Base-by-base conservation (phyloP, 92 coral and sea anemone genomes). In the Pocillopora grandis region DNA sequence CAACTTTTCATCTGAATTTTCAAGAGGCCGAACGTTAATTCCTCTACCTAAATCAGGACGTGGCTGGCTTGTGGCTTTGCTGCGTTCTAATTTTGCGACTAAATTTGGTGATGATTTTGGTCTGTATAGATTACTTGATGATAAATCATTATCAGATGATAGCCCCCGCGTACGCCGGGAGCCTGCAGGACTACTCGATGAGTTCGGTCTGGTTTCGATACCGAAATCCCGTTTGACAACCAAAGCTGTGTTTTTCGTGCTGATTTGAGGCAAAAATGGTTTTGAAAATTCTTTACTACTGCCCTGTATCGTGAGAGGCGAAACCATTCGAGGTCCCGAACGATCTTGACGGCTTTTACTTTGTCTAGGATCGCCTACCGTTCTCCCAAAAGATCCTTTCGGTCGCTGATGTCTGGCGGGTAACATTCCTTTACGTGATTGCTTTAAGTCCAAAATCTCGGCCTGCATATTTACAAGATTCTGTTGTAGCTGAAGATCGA, bases 401-500 rank as follows among this genome's bases (percentile, higher is more conserved):
- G 79, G 80, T 2, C 86, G 86, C 61, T 75, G 71, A 13, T 1
- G 57, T 70, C 75, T 37, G 21, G 56, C 10, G 75, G 9, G 55
- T 36, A 11, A 12, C 55, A 16, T 36, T 69, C 72, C 81, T 27
- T 72, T 85, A 12, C 62, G 88, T 21, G 93, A 87, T 10, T 79
- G 85, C 35, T 85, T 92, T 42, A 94, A 66, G 82, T 92, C 93
- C 71, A 90, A 74, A 20, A 97, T 97, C 67, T 97, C 99, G 2
- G 99, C 92, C 55, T 94, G 95, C 79, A 97, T 70, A 75, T 87
- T 90, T 42, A 97, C 98, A 55, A 97, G 85, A 68, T 93, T 94
- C 75, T 86, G 90, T 21, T 82, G 97, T 13, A 97, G 88, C 55
- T 97, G 97, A 13, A 66, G 82, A 65, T 97, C 98, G 66, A 94